Conservation (phyloP, 2,888 invertebrate species). For the Microplitis manilae region DNA sequence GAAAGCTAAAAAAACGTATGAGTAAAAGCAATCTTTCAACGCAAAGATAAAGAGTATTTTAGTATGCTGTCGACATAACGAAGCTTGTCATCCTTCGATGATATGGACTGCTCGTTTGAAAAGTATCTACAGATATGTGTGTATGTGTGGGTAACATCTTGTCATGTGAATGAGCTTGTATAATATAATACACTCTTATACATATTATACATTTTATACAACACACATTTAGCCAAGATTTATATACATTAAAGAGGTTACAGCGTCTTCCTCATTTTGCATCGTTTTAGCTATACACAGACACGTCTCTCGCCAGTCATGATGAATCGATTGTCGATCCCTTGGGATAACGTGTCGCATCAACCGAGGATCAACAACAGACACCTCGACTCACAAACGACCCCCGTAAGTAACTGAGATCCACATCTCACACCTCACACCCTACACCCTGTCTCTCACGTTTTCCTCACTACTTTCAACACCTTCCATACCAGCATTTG, state of each 20-base stretch:
- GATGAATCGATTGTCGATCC: constrained; percentile 68
- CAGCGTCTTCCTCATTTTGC: constrained; percentile 33
- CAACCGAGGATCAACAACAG: constrained; percentile 61
- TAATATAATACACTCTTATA: not conserved
- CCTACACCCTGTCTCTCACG: not conserved
- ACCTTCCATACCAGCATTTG: not conserved
- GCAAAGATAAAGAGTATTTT: constrained; percentile 26
- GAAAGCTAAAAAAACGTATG: not conserved
- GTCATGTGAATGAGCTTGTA: constrained; percentile 6
- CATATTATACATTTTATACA: not conserved
- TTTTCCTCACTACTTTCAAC: not conserved
- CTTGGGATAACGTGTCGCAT: constrained; percentile 66
- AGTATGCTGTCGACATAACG: constrained; percentile 45
- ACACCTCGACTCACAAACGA: constrained; percentile 56
- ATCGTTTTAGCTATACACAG: constrained; percentile 27
- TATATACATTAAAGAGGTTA: constrained; percentile 40
- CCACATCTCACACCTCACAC: constrained; percentile 20
- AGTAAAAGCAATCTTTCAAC: not conserved
- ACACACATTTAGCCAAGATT: constrained; percentile 24
- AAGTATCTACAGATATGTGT: constrained; percentile 3
- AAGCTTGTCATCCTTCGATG: constrained; percentile 37
- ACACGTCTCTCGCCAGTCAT: constrained; percentile 52
- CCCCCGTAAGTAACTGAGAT: constrained; percentile 44
- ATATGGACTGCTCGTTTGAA: constrained; percentile 34
- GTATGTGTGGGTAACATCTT: not conserved